Conservation (phyloP, 2,888 invertebrate species). For the Tryphoninae sp. region DNA sequence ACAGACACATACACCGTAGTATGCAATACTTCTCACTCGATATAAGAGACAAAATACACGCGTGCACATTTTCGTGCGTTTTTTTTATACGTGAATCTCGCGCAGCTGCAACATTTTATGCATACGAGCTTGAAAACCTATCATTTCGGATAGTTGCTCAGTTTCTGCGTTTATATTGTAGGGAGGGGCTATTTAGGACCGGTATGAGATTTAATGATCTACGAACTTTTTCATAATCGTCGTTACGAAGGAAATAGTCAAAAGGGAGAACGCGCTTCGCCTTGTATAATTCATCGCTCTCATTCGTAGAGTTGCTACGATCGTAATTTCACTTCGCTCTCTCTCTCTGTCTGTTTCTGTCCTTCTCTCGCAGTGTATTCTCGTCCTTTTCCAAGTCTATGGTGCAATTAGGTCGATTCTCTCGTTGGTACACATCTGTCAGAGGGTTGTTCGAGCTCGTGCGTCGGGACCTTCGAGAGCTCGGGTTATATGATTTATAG, state of each 20-base stretch:
- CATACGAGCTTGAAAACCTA: constrained; percentile 27
- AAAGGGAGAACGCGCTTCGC: not conserved
- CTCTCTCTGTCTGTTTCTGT: not conserved
- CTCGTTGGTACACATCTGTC: constrained; percentile 68
- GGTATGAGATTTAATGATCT: constrained; percentile 47
- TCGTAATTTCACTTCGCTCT: constrained; percentile 15
- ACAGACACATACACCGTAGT: too few relatives aligned
- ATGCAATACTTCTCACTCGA: constrained; percentile 8
- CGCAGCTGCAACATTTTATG: constrained; percentile 37
- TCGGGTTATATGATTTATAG: constrained; percentile 48
- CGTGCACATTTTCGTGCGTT: not conserved
- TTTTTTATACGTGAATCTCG: not conserved
- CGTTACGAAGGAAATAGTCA: constrained; percentile 14
- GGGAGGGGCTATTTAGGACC: constrained; percentile 2
- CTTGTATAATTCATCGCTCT: constrained; percentile 29
- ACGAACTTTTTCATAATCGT: constrained; percentile 14
- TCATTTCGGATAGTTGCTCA: constrained; percentile 49
- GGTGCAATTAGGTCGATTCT: constrained; percentile 66
- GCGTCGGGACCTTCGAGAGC: constrained; percentile 36
- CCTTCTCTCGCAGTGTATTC: not conserved
- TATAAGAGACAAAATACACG: constrained; percentile 22
- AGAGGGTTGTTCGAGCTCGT: constrained; percentile 31
- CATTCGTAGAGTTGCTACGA: not conserved
- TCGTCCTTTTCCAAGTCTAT: constrained; percentile 38
- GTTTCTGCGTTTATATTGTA: constrained; percentile 21